These are phyloP conservation scores for Dendrolimus houi DNA, from an alignment of 2,888 invertebrate species.

Conservation along the genomic window DNA sequence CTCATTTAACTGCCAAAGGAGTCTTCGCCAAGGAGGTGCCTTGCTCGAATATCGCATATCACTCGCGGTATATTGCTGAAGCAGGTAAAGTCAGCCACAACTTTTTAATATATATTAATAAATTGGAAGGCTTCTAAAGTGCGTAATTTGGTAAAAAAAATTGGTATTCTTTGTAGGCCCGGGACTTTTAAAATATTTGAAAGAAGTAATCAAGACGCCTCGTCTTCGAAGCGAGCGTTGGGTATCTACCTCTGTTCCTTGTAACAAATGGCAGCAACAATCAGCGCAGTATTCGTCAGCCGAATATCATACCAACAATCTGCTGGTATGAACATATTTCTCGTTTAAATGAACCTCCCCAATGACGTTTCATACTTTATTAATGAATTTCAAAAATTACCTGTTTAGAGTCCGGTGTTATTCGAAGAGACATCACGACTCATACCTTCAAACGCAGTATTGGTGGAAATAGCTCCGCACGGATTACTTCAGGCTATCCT, in stretches of 20 bases:
- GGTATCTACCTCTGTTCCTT: slow-evolving; percentile 87
- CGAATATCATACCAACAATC: slow-evolving; percentile 89
- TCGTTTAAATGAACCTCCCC: background rate
- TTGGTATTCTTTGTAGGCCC: slow-evolving; percentile 35
- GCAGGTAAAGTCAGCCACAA: slow-evolving; percentile 39
- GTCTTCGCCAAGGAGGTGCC: slow-evolving; percentile 37
- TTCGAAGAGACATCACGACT: slow-evolving; percentile 86
- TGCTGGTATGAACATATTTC: slow-evolving; percentile 67
- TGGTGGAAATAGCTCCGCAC: slow-evolving; percentile 92
- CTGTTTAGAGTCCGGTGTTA: slow-evolving; percentile 68
- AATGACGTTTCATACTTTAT: background rate
- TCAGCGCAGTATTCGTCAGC: slow-evolving; percentile 78
- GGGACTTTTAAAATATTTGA: slow-evolving; percentile 73
- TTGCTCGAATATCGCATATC: slow-evolving; percentile 90
- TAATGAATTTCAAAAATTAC: slow-evolving; percentile 1
- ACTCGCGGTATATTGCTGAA: slow-evolving; percentile 84
- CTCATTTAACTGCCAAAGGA: slow-evolving; percentile 28
- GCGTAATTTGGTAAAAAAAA: background rate
- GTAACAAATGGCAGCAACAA: slow-evolving; percentile 71
- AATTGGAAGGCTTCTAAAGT: background rate
- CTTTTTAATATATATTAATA: background rate
- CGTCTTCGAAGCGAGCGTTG: slow-evolving; percentile 81
- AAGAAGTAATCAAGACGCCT: slow-evolving; percentile 75
- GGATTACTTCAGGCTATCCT: slow-evolving; percentile 83
- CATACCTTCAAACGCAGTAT: slow-evolving; percentile 85